These are phyloP conservation scores for Volucella bombylans DNA, from an alignment of 2,888 invertebrate species.

Conservation along the genomic window DNA sequence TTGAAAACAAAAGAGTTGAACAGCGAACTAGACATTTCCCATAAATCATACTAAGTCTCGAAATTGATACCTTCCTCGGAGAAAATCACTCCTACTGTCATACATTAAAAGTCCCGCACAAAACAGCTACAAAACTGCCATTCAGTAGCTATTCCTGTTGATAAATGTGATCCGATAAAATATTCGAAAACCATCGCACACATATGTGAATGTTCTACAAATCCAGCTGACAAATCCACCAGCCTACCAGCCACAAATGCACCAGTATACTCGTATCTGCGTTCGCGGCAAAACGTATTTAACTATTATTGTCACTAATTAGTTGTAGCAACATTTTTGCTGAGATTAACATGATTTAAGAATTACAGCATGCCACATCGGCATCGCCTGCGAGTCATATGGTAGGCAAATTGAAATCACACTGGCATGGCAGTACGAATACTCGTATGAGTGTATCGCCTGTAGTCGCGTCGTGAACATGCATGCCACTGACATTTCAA, in stretches of 20 bases:
- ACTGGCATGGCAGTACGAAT: neutral
- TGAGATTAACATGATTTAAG: conserved; percentile 70
- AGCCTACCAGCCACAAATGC: neutral
- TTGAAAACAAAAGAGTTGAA: conserved; percentile 45
- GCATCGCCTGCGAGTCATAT: conserved; percentile 25
- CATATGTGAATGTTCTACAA: conserved; percentile 43
- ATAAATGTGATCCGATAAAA: conserved; percentile 72
- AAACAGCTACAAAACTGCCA: conserved; percentile 7
- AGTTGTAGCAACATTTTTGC: conserved; percentile 70
- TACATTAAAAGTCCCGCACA: conserved; percentile 27
- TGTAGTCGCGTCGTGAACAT: conserved; percentile 19
- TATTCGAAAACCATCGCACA: conserved; percentile 64
- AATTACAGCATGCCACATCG: conserved; percentile 46
- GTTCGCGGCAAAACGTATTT: conserved; percentile 26
- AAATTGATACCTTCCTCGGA: neutral
- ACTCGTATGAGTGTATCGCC: neutral
- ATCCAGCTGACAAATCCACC: conserved; percentile 14
- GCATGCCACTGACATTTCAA: conserved; percentile 61
- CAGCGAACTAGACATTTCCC: conserved; percentile 34
- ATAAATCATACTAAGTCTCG: conserved; percentile 8
- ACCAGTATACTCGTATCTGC: neutral
- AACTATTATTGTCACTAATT: conserved; percentile 71
- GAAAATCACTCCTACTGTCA: conserved; percentile 36
- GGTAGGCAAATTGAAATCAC: conserved; percentile 32
- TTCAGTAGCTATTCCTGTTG: conserved; percentile 58